A percentile compares a stretch with the other conserved stretches of the same genome.
Conservation (phyloP, 2,888 invertebrate species). For the Opisthograptis luteolata region DNA sequence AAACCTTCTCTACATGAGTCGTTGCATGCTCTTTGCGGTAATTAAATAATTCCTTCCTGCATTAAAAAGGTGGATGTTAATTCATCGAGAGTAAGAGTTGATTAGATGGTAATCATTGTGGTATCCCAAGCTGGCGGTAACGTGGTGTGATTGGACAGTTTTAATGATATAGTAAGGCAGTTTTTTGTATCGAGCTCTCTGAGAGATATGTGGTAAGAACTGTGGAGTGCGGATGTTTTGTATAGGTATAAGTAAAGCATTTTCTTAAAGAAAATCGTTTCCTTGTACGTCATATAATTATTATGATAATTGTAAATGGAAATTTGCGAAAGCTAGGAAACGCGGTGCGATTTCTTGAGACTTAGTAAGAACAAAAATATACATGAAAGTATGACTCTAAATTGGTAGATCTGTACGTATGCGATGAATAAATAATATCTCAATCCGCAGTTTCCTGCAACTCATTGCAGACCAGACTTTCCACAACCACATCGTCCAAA, state of each 20-base stretch:
- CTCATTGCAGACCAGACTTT: no score
- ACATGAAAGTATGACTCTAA: no score
- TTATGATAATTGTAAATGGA: no score
- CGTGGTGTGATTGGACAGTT: conserved; percentile 1
- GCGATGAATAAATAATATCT: no score
- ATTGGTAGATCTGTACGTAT: no score
- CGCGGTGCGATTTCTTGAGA: no score
- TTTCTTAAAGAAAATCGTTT: conserved; percentile 16
- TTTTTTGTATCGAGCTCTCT: conserved; percentile 1
- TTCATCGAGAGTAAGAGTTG: conserved; percentile 66
- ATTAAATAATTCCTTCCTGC: conserved; percentile 66
- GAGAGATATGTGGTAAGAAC: conserved; percentile 5
- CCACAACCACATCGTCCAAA: no score
- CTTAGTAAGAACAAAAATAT: no score
- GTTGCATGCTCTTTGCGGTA: conserved; percentile 25
- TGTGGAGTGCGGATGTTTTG: conserved; percentile 17
- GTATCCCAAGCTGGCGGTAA: conserved; percentile 40
- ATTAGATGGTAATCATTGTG: conserved; percentile 46
- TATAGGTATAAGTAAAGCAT: conserved; percentile 8
- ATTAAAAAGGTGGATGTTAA: conserved; percentile 60
- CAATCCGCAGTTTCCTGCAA: no score
- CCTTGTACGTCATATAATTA: no score
- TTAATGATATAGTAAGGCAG: not conserved
- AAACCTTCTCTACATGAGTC: not conserved
- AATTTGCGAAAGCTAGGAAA: no score